Conservation (phyloP, 2,888 invertebrate genomes). For the Pseudanteris insignis region DNA sequence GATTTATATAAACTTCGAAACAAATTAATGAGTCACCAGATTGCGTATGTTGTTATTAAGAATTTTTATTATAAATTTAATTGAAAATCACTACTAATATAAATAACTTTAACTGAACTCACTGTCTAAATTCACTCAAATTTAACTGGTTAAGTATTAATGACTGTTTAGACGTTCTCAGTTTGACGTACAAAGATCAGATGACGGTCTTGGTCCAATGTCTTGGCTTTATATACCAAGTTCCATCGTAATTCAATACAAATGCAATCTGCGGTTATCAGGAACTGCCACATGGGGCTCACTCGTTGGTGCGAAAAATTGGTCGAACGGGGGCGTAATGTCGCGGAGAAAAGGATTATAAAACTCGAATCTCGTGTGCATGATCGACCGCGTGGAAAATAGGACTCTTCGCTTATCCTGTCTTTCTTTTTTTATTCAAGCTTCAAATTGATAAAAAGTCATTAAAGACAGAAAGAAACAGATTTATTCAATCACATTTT, state of each 20-base stretch:
- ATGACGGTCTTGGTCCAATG: conserved; percentile 27
- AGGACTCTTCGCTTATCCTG: conserved; percentile 37
- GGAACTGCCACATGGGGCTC: conserved; percentile 61
- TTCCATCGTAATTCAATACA: conserved; percentile 57
- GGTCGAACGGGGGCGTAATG: conserved; percentile 42
- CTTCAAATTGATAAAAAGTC: background rate
- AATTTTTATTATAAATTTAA: no score
- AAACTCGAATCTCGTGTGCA: conserved; percentile 46
- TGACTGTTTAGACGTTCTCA: conserved; percentile 14
- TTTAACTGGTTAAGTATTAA: background rate
- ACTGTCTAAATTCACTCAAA: conserved; percentile 2
- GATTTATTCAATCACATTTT: conserved; percentile 9
- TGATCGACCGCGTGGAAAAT: conserved; percentile 56
- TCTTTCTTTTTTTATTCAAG: conserved; percentile 2
- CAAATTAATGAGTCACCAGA: no score
- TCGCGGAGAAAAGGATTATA: conserved; percentile 50
- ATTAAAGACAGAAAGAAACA: background rate
- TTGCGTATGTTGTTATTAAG: no score
- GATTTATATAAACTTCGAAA: no score
- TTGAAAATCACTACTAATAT: no score
- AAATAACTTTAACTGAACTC: no score
- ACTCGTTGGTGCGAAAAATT: conserved; percentile 50
- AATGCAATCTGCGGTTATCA: conserved; percentile 63
- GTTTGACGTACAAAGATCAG: conserved; percentile 20
- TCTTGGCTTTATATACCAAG: conserved; percentile 57